These are phyloP conservation scores for Coregonus clupeaformis DNA, from an alignment of 2,113 vertebrate genomes.

Conservation along the genomic window DNA sequence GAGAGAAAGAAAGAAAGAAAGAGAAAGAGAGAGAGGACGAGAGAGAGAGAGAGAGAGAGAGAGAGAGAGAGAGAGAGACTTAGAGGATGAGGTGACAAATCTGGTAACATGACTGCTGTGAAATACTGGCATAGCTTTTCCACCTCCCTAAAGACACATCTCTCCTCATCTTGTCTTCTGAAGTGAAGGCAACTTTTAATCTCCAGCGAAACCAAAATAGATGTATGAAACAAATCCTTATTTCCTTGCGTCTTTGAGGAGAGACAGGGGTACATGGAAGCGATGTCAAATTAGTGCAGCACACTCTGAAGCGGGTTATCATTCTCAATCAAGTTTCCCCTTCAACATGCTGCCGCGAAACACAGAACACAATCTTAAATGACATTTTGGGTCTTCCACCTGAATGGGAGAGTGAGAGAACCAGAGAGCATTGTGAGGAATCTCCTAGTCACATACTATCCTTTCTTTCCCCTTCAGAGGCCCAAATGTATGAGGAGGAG, in stretches of 20 bases:
- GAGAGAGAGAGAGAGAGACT: too few relatives aligned
- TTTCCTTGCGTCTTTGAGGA: conserved; percentile 41
- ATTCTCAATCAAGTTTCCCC: conserved; percentile 7
- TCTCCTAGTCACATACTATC: too few relatives aligned
- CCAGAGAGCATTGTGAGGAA: too few relatives aligned
- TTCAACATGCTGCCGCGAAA: conserved; percentile 22
- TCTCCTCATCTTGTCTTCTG: neutral
- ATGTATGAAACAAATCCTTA: conserved; percentile 37
- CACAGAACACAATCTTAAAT: conserved; percentile 33
- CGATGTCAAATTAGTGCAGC: conserved; percentile 43
- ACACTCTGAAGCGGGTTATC: conserved; percentile 11
- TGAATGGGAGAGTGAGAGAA: too few relatives aligned
- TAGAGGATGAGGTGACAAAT: conserved; percentile 42
- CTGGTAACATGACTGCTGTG: neutral
- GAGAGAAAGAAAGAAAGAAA: too few relatives aligned
- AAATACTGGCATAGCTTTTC: conserved; percentile 49
- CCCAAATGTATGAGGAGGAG: too few relatives aligned
- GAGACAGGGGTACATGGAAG: conserved; percentile 33
- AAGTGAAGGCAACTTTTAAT: neutral
- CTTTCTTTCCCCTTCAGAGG: too few relatives aligned
- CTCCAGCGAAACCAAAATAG: conserved; percentile 27
- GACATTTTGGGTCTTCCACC: conserved; percentile 49
- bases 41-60: too few relatives aligned
- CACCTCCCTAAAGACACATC: conserved; percentile 47
- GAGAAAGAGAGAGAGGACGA: too few relatives aligned